Conservation (phyloP, 35 echinoderm and acorn worm species). For the Patiria miniata region DNA sequence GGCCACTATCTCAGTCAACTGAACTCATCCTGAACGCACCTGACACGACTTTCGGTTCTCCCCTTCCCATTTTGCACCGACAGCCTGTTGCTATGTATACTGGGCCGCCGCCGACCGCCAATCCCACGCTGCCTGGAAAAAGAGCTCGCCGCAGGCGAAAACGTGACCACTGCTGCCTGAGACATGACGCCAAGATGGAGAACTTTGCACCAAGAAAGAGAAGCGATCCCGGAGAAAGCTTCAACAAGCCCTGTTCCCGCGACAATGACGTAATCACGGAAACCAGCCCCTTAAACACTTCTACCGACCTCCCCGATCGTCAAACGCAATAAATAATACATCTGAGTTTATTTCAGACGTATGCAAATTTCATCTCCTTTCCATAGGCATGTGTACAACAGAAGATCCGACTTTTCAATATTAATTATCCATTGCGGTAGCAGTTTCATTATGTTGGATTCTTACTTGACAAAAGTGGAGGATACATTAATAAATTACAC, state of each 20-base stretch:
- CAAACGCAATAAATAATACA: conserved; percentile 4
- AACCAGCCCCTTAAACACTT: not conserved
- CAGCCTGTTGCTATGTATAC: not conserved
- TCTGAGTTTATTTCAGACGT: not conserved
- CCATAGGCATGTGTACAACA: not conserved
- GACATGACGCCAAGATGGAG: not conserved
- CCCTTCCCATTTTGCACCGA: conserved; percentile 19
- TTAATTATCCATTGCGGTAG: not conserved
- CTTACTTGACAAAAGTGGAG: too few species aligned
- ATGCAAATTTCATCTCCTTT: not conserved
- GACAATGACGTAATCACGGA: conserved; percentile 3
- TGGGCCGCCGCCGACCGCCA: not conserved
- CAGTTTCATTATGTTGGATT: not conserved
- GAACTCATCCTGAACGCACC: not conserved
- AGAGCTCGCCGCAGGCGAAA: not conserved
- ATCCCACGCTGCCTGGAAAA: not conserved
- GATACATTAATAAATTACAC: too few species aligned
- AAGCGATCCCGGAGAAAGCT: not conserved
- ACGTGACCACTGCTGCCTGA: not conserved
- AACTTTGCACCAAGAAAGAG: not conserved
- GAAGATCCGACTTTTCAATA: not conserved
- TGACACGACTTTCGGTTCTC: conserved; percentile 1
- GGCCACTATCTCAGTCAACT: too few species aligned
- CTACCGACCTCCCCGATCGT: not conserved
- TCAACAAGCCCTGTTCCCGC: not conserved